Base-by-base conservation (phyloP, 2,797 vertebrate species). In the Hypotaenidia philippensis region DNA sequence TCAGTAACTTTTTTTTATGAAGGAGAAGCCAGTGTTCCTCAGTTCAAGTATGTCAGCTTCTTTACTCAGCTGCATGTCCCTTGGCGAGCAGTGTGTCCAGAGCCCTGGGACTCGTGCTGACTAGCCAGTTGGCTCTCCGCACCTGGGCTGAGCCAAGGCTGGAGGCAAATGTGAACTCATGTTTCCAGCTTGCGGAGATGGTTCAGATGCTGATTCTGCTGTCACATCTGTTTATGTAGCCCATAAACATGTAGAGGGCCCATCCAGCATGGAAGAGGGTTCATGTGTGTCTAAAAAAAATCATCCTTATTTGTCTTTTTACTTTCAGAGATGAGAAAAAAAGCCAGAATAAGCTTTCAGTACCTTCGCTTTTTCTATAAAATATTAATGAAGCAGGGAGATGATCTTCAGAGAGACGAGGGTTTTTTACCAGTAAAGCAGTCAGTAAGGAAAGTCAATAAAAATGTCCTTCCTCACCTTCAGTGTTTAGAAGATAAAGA, bases 391-490 rank as follows among this genome's bases (percentile, higher is more conserved):
- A 93, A 87, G 55, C 23, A 31, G 44, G 44, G 41, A 44, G 15
- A 5, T n/a, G 66, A 59, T 84, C 65, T 68, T 89, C 60, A 89
- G 49, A 80, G 74, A 80, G 74, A 31, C 1, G 47, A 72, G 16
- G 1, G 8, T 47, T 83, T 85, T 92, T 90, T 80, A 40, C 65
- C 26, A 31, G 41, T 59, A 87, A 86, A 41, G 36, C 11, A 32
- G 21, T 76, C 45, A 72, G 45, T 88, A 66, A 90, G 56, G 44
- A 90, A 95, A 71, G 70, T 40, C 66, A 87, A 18, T 60, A 74
- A 94, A 87, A 93, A 68, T 68, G 53, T 74, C 56, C 75, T 94
- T 23, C 31, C 49, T 93, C 70, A 66, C 64, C 82, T 92, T 83
- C 29, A 2, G 5, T 34, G 44, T 85, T 82, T 36, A 68, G 75